Evolutionary conservation across 2,113 vertebrate species (phyloP), one percentile per base, ranked within the genome.

Genomic region (Pseudorasbora parva): DNA sequence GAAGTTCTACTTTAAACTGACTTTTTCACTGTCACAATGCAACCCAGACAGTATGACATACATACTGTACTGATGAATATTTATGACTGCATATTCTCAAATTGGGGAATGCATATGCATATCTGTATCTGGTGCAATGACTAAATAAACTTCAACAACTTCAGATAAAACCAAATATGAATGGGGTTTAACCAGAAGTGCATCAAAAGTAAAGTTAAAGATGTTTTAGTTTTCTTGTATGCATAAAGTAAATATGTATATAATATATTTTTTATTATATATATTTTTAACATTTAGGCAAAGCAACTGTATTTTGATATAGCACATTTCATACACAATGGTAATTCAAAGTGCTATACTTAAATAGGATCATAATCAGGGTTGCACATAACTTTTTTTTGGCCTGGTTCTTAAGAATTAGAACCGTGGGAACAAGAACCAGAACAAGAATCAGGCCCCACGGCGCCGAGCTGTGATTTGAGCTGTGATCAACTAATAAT

Each of bases 11-110:
- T 21, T 79, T 30, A 62, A 66, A 19, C 75, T 30, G 17, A 68
- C 47, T 43, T 59, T 79, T 66, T 43, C 33, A 66, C 59, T 80
- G 25, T 37, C 5, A 66, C 15, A 25, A 59, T 27, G 37, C 12
- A 14, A 73, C 23, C 3, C 23, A 73, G 76, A 60, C 14, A 64
- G 59, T 43, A 64, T 79, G n/a, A 79, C 59, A 47, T 47, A 78
- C n/a, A 41, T 17, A 59, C 37, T 2, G 21, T 25, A 7, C 45
- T 17, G 14, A 19, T 51, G 4, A 74, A 74, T 51, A 74, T 74
- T 10, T 51, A 74, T 74, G 72, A 2, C 12, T 30, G 15, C 14
- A 47, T 74, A 49, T 74, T 74, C 4, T 74, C 37, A 45, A n/a
- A 68, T 41, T 11, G 8, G 33, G 33, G 7, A n/a, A 17, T 74